phyloP scores from a whole-genome alignment of 2,888 invertebrate species.

The Scaptomyza reducta region DNA sequence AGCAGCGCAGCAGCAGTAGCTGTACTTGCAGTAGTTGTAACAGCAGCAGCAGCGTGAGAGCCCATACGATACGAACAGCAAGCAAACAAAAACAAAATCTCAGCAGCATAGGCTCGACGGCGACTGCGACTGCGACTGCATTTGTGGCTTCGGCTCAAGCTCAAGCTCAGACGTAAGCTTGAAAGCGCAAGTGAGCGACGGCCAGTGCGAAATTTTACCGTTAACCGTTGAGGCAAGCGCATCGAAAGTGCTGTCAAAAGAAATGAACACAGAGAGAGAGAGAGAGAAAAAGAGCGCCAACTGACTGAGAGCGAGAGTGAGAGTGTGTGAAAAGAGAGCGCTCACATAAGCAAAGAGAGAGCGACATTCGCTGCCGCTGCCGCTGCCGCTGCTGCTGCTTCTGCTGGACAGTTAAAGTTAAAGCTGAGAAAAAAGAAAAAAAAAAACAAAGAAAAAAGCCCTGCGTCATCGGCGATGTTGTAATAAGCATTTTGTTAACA shows the following conservation, averaged over 20 bases:
- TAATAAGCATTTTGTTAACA: constrained; percentile 66
- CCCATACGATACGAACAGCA: constrained; percentile 15
- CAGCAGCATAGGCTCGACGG: constrained; percentile 30
- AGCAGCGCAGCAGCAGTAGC: constrained; percentile 17
- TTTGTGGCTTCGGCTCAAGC: constrained; percentile 23
- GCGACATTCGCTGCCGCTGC: neutral
- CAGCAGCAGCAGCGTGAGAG: constrained; percentile 42
- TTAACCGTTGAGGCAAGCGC: constrained; percentile 42
- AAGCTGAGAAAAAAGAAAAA: constrained; percentile 2
- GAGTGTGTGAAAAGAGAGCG: constrained; percentile 3
- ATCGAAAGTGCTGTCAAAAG: constrained; percentile 62
- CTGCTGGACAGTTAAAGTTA: constrained; percentile 29
- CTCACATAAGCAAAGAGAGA: neutral
- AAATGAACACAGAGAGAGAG: constrained; percentile 39
- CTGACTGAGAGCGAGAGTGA: constrained; percentile 15
- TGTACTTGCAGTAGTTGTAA: too few relatives aligned
- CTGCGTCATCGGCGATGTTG: constrained; percentile 74
- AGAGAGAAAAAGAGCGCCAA: constrained; percentile 15
- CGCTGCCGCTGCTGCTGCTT: neutral
- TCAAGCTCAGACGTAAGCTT: constrained; percentile 21
- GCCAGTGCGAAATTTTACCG: constrained; percentile 65
- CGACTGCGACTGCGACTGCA: neutral
- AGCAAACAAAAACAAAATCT: constrained; percentile 39
- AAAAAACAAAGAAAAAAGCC: constrained; percentile 59
- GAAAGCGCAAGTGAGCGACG: constrained; percentile 55